Evolutionary conservation across 2,797 vertebrate genomes (phyloP), one percentile per base, ranked within the genome.

Genomic region (Phrynocephalus forsythii): DNA sequence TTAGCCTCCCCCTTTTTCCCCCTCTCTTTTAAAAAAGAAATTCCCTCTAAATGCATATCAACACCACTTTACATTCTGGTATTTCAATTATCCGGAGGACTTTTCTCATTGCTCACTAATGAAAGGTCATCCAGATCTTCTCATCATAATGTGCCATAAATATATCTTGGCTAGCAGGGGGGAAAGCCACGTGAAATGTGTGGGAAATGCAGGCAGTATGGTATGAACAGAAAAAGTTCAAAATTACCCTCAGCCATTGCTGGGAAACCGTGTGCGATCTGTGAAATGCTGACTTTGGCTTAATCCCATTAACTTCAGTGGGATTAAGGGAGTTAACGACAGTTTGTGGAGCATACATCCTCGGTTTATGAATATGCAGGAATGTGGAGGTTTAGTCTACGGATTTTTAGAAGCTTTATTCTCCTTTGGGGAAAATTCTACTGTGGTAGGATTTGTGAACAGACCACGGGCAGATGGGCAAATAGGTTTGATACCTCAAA

Each of bases 61-160:
- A 67, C 38, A 33, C 76, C 26, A 4, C 48, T 83, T 50, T 48
- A 66, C 22, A 82, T 87, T 26, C 7, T 24, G 3, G 3, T 71
- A 30, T 5, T n/a, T 91, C 92, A 91, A 84, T 91, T 95, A 93
- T 94, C 24, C 38, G 86, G 83, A 88, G 77, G 91, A 87, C 72
- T 92, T 93, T 44, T 90, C 88, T 91, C 82, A 79, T 82, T 72
- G 92, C 16, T 92, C 91, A 90, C 66, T 89, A 90, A 92, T 73
- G 24, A 92, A 94, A 94, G 52, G 77, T 93, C 93, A 95, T 92
- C 92, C 84, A 85, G 86, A 73, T 89, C 0, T 0, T 67, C 78
- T 88, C 52, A 52, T 88, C 87, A 52, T 88, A 89, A 84, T 44
- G 82, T 69, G 95, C 84, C 84, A 93, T 93, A 94, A 90, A 84